Evolutionary conservation across 1,140 invertebrate species (phyloP).

Genomic region (Drosophila insularis): DNA sequence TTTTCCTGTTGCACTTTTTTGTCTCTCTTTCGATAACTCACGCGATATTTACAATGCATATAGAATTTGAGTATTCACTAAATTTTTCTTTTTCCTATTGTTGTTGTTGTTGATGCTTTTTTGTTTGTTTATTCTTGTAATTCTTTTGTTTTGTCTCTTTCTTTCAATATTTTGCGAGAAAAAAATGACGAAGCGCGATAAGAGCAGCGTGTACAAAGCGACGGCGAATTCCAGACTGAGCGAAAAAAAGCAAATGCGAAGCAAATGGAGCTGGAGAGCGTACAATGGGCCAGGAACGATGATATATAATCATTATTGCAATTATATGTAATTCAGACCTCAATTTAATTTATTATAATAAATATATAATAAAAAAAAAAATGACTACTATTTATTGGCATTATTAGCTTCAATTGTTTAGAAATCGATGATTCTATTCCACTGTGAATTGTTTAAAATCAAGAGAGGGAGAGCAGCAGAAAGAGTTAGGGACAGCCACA

Average conservation of each 20-base stretch:
- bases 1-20: constrained; percentile 22
- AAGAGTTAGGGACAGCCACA: constrained; percentile 31
- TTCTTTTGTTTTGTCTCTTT: constrained; percentile 26
- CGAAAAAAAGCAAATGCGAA: neutral
- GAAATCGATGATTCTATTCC: neutral
- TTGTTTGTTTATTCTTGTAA: constrained; percentile 16
- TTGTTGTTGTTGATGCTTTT: neutral
- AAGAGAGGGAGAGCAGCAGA: constrained; percentile 14
- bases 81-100: constrained; percentile 21
- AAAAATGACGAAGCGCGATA: constrained; percentile 42
- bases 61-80: constrained; percentile 30
- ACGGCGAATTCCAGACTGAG: constrained; percentile 45
- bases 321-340: too few relatives aligned
- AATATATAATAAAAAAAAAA: too few relatives aligned
- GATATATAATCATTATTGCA: neutral
- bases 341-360: too few relatives aligned
- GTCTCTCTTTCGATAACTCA: constrained; percentile 54
- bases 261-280: constrained; percentile 31
- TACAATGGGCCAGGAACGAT: neutral
- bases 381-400: too few relatives aligned
- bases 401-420: neutral
- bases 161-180: constrained; percentile 19
- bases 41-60: constrained; percentile 53
- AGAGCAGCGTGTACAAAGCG: constrained; percentile 59
- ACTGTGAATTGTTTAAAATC: neutral